phyloP scores from a whole-genome alignment of 2,888 invertebrate genomes.

The Punctoribates punctum region DNA sequence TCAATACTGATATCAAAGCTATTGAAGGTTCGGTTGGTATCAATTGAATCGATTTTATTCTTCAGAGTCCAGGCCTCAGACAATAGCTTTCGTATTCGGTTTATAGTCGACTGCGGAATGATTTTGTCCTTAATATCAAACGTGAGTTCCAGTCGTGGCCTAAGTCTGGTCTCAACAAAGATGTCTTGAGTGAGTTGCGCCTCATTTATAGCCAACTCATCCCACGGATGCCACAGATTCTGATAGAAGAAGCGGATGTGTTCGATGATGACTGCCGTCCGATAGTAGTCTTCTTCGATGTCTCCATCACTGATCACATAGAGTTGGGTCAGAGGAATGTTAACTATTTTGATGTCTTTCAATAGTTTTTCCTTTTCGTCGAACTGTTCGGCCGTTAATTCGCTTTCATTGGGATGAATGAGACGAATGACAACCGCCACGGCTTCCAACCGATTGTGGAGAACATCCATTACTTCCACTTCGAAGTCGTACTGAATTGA shows the following conservation, averaged over 20 bases:
- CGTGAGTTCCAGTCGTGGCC: slow-evolving; percentile 48
- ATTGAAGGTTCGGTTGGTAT: slow-evolving; percentile 12
- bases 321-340: slow-evolving; percentile 48
- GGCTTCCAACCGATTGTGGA: slow-evolving; percentile 45
- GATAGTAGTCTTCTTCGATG: slow-evolving; percentile 46
- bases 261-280: slow-evolving; percentile 49
- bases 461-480: slow-evolving; percentile 47
- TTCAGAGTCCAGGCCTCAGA: slow-evolving; percentile 45
- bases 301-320: slow-evolving; percentile 48
- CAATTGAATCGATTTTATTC: slow-evolving; percentile 43
- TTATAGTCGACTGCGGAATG: slow-evolving; percentile 45
- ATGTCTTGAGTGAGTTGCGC: neutral
- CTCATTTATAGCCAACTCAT: slow-evolving; percentile 46
- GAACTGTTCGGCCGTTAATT: slow-evolving; percentile 22
- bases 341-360: slow-evolving; percentile 33
- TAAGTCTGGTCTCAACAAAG: slow-evolving; percentile 47
- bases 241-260: slow-evolving; percentile 49
- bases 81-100: slow-evolving; percentile 45
- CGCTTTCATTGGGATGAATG: slow-evolving; percentile 34
- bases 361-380: slow-evolving; percentile 37
- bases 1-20: slow-evolving; percentile 41
- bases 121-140: slow-evolving; percentile 48
- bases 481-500: slow-evolving; percentile 44
- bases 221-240: slow-evolving; percentile 50
- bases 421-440: slow-evolving; percentile 40